Base-by-base conservation (phyloP, 2,797 vertebrate genomes). In the Echiichthys vipera region DNA sequence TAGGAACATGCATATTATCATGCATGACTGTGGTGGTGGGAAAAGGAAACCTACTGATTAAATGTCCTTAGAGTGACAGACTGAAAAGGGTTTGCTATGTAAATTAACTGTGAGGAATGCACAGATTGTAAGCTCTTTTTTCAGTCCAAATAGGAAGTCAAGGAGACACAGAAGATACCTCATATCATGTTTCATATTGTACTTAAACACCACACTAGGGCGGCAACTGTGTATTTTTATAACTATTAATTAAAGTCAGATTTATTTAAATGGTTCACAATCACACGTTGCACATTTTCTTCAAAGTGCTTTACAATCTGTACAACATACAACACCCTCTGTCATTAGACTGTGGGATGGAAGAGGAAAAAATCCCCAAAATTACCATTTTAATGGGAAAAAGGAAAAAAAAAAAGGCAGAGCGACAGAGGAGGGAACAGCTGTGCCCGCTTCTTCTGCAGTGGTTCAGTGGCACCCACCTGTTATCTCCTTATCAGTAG, bases 11-110 rank as follows among this genome's bases (percentile, higher is more conserved):
- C 78, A 71, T 58, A 84, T 87, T 87, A 86, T 68, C 67, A 74
- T 83, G 84, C 80, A 80, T 87, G 83, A 65, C 86, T 88, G 89
- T 80, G 83, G 75, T 81, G 69, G 66, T 71, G 77, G 70, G 65
- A 42, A 20, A 84, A 86, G 47, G 73, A 84, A 87, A 89, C 81
- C 85, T 84, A 76, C 69, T 86, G 83, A 87, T 91, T 87, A 91
- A 78, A 89, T 85, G 80, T 63, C 63, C 71, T 80, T 81, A 80
- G 81, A 85, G 77, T 77, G 77, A 83, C 74, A 81, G 65, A 70
- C 47, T 29, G 18, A 65, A 80, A 66, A 73, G 25, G 13, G 4
- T 50, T 74, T 61, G 39, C 71, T 53, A 7, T 39, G 36, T 57
- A 68, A 58, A 71, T 66, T 68, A 59, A 46, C 53, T 61, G 10